Percentiles rank a stretch among this genome's conserved stretches.
Evolutionary conservation across 2,888 invertebrate genomes (phyloP).

Genomic region (Muscina levida): DNA sequence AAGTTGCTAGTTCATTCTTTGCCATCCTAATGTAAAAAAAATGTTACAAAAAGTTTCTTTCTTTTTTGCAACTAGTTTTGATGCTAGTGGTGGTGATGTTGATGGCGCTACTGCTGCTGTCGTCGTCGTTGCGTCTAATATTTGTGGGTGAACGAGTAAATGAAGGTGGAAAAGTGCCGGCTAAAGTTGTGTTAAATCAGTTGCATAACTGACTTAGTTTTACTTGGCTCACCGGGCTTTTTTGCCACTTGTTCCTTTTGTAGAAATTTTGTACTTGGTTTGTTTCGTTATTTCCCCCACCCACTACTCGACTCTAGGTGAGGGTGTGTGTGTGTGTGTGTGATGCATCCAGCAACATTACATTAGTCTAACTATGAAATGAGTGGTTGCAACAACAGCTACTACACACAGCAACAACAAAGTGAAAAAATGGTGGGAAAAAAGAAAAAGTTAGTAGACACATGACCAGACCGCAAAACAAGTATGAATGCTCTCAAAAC

Average conservation of each 20-base stretch:
- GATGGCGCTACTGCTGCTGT: not conserved
- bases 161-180: conserved; percentile 44
- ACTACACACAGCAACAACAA: conserved; percentile 3
- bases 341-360: conserved; percentile 17
- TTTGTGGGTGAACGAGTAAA: conserved; percentile 27
- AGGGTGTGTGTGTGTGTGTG: not conserved
- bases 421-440: not conserved
- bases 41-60: conserved; percentile 29
- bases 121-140: not conserved
- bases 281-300: too few species aligned
- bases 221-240: conserved; percentile 39
- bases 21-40: conserved; percentile 27
- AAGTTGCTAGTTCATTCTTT: not conserved
- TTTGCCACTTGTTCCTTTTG: conserved; percentile 31
- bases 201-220: conserved; percentile 55
- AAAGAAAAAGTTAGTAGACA: conserved; percentile 73
- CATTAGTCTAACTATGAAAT: conserved; percentile 37
- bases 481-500: conserved; percentile 42
- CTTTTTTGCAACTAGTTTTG: too few species aligned
- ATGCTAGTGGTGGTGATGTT: not conserved
- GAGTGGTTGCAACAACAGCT: conserved; percentile 14
- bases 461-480: conserved; percentile 70
- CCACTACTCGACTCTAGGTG: not conserved
- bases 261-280: conserved; percentile 1
- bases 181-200: conserved; percentile 56